These are phyloP conservation scores for Antechinus stuartii DNA, from an alignment of 2,113 vertebrate species.

Conservation along the genomic window DNA sequence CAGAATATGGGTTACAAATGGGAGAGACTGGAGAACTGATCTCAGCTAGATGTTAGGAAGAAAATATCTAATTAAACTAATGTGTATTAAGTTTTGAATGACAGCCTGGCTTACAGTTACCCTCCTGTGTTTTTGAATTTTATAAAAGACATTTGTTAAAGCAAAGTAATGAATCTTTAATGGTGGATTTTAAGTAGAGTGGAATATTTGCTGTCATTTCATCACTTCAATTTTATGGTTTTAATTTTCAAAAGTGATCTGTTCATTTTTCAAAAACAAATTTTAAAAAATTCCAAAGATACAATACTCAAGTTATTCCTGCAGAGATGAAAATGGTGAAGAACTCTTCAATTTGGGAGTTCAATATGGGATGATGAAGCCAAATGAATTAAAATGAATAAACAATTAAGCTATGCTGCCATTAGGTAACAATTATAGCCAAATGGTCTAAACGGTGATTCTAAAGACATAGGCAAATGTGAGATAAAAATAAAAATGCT, in stretches of 20 bases:
- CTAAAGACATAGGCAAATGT: background rate
- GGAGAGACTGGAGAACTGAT: background rate
- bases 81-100: background rate
- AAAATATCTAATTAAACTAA: background rate
- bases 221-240: background rate
- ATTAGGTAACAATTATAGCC: background rate
- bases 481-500: background rate
- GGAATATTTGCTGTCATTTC: background rate
- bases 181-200: background rate
- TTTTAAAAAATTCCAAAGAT: background rate
- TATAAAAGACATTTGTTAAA: background rate
- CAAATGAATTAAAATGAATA: background rate
- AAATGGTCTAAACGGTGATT: background rate
- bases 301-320: background rate
- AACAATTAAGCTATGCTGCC: background rate
- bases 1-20: background rate
- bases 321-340: constrained; percentile 3
- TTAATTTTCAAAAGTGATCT: background rate
- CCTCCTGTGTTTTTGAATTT: background rate
- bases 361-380: background rate
- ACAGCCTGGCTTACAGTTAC: background rate
- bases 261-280: background rate
- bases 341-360: background rate
- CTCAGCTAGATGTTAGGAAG: background rate
- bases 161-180: background rate